phyloP scores from a whole-genome alignment of 2,797 vertebrate species.

The Momotus momota region DNA sequence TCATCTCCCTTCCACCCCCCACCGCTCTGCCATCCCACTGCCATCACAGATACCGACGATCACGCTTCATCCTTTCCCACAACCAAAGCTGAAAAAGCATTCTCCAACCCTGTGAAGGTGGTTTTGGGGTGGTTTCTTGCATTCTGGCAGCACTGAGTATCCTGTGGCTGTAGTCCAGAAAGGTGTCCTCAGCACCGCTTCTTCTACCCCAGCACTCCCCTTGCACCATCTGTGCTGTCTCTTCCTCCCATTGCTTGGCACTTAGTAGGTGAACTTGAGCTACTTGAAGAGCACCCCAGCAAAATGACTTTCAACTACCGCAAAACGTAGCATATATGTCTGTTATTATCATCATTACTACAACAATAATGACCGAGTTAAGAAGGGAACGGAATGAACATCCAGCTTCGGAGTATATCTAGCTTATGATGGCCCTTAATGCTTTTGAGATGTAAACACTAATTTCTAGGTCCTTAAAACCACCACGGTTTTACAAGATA shows the following conservation, averaged over 20 bases:
- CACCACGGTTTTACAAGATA: not conserved
- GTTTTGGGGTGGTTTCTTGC: not conserved
- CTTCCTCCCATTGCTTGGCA: not conserved
- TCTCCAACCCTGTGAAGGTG: not conserved
- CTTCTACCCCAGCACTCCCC: not conserved
- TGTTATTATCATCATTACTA: not conserved
- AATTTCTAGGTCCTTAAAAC: conserved; percentile 12
- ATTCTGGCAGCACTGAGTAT: not conserved
- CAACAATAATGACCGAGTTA: not conserved
- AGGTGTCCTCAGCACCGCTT: not conserved
- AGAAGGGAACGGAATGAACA: not conserved
- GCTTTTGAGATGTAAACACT: conserved; percentile 10
- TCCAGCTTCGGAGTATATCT: not conserved
- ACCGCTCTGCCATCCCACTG: rapidly evolving
- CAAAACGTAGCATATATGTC: not conserved
- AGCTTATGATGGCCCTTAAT: not conserved
- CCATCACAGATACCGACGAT: not conserved
- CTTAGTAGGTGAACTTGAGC: not conserved
- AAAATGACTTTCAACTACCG: not conserved
- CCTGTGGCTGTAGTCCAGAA: not conserved
- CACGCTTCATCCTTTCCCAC: not conserved
- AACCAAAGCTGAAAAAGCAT: not conserved
- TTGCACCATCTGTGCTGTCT: not conserved
- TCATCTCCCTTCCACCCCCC: not conserved
- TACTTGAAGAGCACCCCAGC: not conserved